Evolutionary conservation across 2,113 vertebrate genomes (phyloP).

Genomic region (Caretta caretta): DNA sequence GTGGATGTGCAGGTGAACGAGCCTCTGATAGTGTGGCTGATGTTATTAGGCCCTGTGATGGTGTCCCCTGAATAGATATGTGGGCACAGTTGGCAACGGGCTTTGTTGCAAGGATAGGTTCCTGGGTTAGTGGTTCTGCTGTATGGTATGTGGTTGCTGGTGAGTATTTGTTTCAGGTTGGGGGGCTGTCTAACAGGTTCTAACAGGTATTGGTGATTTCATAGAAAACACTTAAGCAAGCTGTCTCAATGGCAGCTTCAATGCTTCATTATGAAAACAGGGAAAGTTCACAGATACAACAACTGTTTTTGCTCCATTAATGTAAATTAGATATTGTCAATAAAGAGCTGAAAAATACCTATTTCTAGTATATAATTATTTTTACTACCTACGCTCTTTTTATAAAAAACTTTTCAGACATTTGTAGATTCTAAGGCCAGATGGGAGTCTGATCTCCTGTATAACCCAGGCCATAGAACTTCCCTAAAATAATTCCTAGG

Average conservation of each 20-base stretch:
- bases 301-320: constrained; percentile 10
- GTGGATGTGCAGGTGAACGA: no score
- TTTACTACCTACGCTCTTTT: not conserved
- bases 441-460: not conserved
- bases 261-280: not conserved
- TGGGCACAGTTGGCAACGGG: no score
- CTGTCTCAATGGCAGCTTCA: not conserved
- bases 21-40: no score
- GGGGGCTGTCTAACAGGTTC: not conserved
- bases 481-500: not conserved
- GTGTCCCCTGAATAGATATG: no score
- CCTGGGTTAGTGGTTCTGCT: no score
- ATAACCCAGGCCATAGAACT: not conserved
- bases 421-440: not conserved
- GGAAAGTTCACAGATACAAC: constrained; percentile 2
- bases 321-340: not conserved
- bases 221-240: not conserved
- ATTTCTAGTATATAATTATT: not conserved
- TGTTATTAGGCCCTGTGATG: no score
- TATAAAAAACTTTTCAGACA: not conserved
- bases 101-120: no score
- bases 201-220: constrained; percentile 34
- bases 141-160: no score
- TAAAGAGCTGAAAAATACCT: constrained; percentile 13
- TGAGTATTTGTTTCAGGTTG: no score